Conservation (phyloP, 2,888 invertebrate genomes). For the Pheosia gnoma region DNA sequence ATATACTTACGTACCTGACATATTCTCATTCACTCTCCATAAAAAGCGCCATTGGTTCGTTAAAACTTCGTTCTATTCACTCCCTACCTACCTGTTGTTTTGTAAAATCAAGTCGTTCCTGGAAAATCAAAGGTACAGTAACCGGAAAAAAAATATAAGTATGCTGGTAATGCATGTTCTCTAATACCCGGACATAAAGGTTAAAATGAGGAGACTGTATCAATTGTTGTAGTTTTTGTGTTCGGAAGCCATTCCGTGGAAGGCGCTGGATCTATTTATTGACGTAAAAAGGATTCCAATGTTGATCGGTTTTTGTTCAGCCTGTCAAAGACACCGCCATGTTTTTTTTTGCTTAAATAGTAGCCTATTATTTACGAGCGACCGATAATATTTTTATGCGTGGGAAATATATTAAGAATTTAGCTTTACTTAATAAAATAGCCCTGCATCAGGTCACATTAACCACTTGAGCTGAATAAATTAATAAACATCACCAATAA, state of each 20-base stretch:
- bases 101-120: slow-evolving; percentile 25
- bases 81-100: slow-evolving; percentile 30
- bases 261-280: slow-evolving; percentile 59
- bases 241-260: slow-evolving; percentile 58
- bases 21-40: background rate
- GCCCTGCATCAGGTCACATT: too few relatives aligned
- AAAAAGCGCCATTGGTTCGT: background rate
- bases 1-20: too few relatives aligned
- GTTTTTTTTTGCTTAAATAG: slow-evolving; percentile 39
- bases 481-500: slow-evolving; percentile 6
- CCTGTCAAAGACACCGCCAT: slow-evolving; percentile 57
- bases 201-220: slow-evolving; percentile 7
- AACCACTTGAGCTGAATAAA: too few relatives aligned
- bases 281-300: slow-evolving; percentile 69
- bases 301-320: slow-evolving; percentile 59
- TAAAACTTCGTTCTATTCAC: background rate
- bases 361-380: slow-evolving; percentile 47
- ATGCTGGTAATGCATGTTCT: background rate
- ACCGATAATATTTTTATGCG: slow-evolving; percentile 36
- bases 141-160: slow-evolving; percentile 9
- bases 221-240: slow-evolving; percentile 45
- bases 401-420: slow-evolving; percentile 22
- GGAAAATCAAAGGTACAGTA: slow-evolving; percentile 27
- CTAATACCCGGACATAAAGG: slow-evolving; percentile 22
- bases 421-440: background rate